These are phyloP conservation scores for Ctenopoma kingsleyae DNA, from an alignment of 2,797 vertebrate species.

Conservation along the genomic window DNA sequence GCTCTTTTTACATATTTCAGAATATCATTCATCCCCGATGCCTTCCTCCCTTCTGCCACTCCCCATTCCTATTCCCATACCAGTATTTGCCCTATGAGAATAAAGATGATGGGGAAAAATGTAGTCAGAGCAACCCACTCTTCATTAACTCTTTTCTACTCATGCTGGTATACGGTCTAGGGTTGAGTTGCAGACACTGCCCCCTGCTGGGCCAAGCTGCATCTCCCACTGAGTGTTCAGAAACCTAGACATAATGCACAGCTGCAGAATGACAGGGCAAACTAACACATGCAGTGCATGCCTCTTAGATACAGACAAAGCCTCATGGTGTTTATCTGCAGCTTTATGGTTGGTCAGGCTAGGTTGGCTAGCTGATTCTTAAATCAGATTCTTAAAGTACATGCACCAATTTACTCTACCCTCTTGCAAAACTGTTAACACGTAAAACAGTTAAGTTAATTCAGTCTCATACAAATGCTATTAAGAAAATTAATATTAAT, in stretches of 20 bases:
- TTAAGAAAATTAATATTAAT: too few species aligned
- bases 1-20: not conserved
- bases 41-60: not conserved
- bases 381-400: not conserved
- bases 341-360: constrained; percentile 31
- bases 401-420: not conserved
- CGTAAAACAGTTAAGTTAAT: too few species aligned
- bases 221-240: constrained; percentile 24
- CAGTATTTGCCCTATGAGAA: not conserved
- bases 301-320: constrained; percentile 7
- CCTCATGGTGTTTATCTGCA: not conserved
- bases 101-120: not conserved
- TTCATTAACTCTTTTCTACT: constrained; percentile 8
- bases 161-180: too few species aligned
- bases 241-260: constrained; percentile 8
- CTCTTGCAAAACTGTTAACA: not conserved
- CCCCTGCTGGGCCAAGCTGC: constrained; percentile 55
- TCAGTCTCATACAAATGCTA: too few species aligned
- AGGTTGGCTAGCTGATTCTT: constrained; percentile 2
- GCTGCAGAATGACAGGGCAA: constrained; percentile 11
- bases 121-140: constrained; percentile 4
- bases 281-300: not conserved
- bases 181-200: constrained; percentile 35
- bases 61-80: not conserved
- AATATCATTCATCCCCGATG: not conserved